phyloP scores from a whole-genome alignment of 53 echinoderm and acorn worm species.

The Crossaster papposus region DNA sequence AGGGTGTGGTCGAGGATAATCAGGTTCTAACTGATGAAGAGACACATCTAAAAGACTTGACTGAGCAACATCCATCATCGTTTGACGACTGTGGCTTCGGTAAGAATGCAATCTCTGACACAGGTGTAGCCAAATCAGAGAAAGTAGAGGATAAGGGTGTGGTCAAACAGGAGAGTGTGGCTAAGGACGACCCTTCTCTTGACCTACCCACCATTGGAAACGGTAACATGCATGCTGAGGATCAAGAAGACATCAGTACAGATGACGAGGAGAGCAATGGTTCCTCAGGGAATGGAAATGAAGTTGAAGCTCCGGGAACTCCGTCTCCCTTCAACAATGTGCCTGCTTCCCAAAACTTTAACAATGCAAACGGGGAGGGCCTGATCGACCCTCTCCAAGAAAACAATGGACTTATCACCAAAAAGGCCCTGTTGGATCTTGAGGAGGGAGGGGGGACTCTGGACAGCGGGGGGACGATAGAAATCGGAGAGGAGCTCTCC shows the following conservation, averaged over 20 bases:
- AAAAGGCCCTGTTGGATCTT: constrained; percentile 49
- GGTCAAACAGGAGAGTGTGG: constrained; percentile 27
- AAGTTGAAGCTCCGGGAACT: not conserved
- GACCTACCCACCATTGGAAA: constrained; percentile 48
- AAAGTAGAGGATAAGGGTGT: constrained; percentile 15
- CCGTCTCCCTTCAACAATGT: constrained; percentile 42
- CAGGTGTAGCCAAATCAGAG: not conserved
- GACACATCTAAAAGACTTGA: no score
- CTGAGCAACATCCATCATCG: not conserved
- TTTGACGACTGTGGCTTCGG: constrained; percentile 20
- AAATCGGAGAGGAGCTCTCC: constrained; percentile 1
- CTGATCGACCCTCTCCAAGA: constrained; percentile 19
- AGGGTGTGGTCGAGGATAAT: no score
- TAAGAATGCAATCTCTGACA: not conserved
- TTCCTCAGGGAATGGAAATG: constrained; percentile 31
- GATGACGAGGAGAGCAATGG: constrained; percentile 45
- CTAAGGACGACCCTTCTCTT: constrained; percentile 3
- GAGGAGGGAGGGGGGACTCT: constrained; percentile 21
- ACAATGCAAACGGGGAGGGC: constrained; percentile 58
- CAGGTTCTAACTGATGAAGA: no score
- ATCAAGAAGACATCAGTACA: constrained; percentile 26
- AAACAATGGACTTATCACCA: constrained; percentile 29
- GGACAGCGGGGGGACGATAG: constrained; percentile 20
- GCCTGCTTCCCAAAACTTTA: constrained; percentile 49
- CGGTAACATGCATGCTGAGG: constrained; percentile 12